These are phyloP conservation scores for Pseudopodoces humilis DNA, from an alignment of 2,113 vertebrate genomes.

Conservation along the genomic window DNA sequence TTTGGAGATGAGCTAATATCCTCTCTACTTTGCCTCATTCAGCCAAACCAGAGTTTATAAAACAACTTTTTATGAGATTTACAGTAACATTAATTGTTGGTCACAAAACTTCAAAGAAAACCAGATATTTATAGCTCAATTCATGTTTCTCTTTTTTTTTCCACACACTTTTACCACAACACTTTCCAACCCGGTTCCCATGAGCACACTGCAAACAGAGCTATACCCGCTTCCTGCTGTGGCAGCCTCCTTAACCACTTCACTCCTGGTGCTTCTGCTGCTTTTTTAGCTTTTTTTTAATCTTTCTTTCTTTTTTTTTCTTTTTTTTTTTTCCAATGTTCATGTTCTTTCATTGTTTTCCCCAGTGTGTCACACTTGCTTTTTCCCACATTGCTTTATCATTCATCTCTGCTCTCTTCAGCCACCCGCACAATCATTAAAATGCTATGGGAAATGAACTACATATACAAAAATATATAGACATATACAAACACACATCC, in stretches of 20 bases:
- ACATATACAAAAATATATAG: not conserved
- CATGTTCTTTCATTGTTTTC: constrained; percentile 68
- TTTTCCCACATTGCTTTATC: constrained; percentile 71
- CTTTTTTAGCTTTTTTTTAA: not conserved
- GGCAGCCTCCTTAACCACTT: constrained; percentile 74
- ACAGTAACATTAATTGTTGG: constrained; percentile 80
- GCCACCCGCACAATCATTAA: constrained; percentile 52
- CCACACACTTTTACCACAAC: constrained; percentile 78
- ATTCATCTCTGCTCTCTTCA: constrained; percentile 41
- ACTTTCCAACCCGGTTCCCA: constrained; percentile 80
- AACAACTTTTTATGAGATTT: constrained; percentile 71
- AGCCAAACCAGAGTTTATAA: constrained; percentile 63
- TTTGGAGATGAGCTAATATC: not conserved
- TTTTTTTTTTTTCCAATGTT: constrained; percentile 61
- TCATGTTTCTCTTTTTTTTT: constrained; percentile 59
- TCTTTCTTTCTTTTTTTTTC: not conserved
- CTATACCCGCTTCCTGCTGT: constrained; percentile 79
- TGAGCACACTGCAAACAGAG: constrained; percentile 74
- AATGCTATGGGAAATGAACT: not conserved
- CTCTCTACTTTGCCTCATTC: constrained; percentile 10
- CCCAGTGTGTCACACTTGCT: constrained; percentile 59
- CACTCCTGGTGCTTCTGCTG: constrained; percentile 35
- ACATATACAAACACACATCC: not conserved
- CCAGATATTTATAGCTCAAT: constrained; percentile 79
- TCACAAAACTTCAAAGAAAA: constrained; percentile 80